A percentile compares a stretch with the other conserved stretches of the same genome.
Conservation (phyloP, 2,888 invertebrate genomes). For the Mythimna impura region DNA sequence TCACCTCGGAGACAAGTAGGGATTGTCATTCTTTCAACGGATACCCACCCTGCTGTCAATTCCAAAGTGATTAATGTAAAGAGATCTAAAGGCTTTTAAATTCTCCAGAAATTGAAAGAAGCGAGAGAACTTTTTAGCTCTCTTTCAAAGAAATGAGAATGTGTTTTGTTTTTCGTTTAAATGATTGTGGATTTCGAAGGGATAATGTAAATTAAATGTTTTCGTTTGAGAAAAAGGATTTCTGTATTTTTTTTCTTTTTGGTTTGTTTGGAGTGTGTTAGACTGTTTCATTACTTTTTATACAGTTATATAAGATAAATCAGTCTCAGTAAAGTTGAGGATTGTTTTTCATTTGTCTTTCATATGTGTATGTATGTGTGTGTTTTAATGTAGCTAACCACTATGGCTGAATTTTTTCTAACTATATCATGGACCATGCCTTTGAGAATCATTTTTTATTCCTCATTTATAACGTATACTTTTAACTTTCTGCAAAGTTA, state of each 20-base stretch:
- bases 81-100: conserved; percentile 62
- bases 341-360: neutral
- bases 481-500: no score
- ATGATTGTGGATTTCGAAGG: conserved; percentile 35
- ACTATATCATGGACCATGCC: no score
- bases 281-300: conserved; percentile 24
- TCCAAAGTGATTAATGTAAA: conserved; percentile 79
- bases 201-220: conserved; percentile 55
- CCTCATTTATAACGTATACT: no score
- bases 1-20: conserved; percentile 66
- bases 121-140: conserved; percentile 10
- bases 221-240: conserved; percentile 42
- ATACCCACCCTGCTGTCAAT: conserved; percentile 67
- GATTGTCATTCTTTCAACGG: conserved; percentile 70
- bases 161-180: conserved; percentile 47
- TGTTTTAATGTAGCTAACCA: neutral
- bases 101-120: conserved; percentile 55
- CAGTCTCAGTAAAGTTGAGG: neutral
- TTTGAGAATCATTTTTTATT: neutral
- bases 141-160: conserved; percentile 31
- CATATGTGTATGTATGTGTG: neutral
- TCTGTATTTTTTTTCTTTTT: neutral
- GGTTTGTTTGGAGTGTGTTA: neutral
- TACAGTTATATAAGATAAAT: conserved; percentile 23
- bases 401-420: neutral